phyloP scores from a whole-genome alignment of 2,797 vertebrate genomes.

The Caiman crocodilus region DNA sequence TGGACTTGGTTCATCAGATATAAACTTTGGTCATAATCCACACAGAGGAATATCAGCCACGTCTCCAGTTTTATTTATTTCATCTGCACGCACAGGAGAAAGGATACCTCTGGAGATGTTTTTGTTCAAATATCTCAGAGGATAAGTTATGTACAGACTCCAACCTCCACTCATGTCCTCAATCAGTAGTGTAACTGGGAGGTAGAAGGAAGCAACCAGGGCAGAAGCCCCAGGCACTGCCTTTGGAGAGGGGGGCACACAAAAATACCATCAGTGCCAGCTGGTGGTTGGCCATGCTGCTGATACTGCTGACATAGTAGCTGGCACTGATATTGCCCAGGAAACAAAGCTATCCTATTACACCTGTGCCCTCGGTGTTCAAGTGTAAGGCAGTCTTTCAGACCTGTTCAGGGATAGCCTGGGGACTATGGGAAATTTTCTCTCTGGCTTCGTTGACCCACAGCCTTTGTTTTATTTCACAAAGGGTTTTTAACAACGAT shows the following conservation, averaged over 20 bases:
- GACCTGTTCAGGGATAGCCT: neutral
- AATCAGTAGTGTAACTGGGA: too few relatives aligned
- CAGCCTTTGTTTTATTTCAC: neutral
- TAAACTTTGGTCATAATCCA: neutral
- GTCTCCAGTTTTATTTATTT: neutral
- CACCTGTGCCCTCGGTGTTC: neutral
- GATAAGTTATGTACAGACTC: neutral
- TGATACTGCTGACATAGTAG: too few relatives aligned
- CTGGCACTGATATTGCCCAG: too few relatives aligned
- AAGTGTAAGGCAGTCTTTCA: neutral
- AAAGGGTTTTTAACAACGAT: neutral
- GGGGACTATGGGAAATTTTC: neutral
- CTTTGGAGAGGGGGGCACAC: too few relatives aligned
- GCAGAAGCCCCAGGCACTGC: too few relatives aligned
- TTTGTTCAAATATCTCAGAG: neutral
- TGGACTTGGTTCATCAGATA: neutral
- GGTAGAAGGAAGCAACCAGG: too few relatives aligned
- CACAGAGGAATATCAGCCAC: neutral
- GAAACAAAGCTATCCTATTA: too few relatives aligned
- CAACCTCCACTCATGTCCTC: neutral
- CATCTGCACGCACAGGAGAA: neutral
- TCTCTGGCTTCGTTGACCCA: neutral
- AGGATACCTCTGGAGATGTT: rapidly evolving
- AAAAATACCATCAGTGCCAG: too few relatives aligned
- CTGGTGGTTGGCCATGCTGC: too few relatives aligned